Conservation (phyloP, 2,113 vertebrate genomes). For the Oxyura jamaicensis region DNA sequence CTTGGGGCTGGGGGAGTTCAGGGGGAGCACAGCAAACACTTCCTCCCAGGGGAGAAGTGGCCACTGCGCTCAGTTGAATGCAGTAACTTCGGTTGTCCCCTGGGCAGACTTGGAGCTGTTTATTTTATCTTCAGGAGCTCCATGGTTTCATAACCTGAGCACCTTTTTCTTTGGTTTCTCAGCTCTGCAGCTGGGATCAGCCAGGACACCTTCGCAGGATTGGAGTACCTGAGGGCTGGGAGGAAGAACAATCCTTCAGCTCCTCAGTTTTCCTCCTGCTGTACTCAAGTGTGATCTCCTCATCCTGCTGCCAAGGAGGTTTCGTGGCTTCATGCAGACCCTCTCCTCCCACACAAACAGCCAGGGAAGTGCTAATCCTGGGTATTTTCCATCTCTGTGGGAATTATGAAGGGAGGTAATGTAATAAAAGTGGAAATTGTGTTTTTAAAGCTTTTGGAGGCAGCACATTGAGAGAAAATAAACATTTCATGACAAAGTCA, state of each 20-base stretch:
- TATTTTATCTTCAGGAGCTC: neutral
- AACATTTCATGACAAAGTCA: neutral
- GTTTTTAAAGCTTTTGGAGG: neutral
- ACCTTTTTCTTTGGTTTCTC: neutral
- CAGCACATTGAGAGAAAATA: neutral
- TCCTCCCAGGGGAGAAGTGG: fast-evolving
- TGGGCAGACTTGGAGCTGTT: neutral
- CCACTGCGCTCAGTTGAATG: neutral
- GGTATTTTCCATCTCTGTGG: neutral
- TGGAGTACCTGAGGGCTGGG: neutral
- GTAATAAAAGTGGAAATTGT: neutral
- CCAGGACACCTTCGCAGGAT: no score
- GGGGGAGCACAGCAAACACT: neutral
- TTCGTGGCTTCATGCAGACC: neutral
- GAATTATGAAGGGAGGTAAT: neutral
- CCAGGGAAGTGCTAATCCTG: neutral
- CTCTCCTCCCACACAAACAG: neutral
- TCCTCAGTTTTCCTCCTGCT: neutral
- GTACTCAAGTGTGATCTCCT: neutral
- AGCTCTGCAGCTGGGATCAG: neutral
- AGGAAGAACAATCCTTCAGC: neutral
- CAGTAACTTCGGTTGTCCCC: neutral
- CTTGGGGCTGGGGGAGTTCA: neutral
- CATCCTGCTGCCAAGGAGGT: neutral
- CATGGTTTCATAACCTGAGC: neutral